phyloP scores from a whole-genome alignment of 2,797 vertebrate species.

The Saguinus oedipus region DNA sequence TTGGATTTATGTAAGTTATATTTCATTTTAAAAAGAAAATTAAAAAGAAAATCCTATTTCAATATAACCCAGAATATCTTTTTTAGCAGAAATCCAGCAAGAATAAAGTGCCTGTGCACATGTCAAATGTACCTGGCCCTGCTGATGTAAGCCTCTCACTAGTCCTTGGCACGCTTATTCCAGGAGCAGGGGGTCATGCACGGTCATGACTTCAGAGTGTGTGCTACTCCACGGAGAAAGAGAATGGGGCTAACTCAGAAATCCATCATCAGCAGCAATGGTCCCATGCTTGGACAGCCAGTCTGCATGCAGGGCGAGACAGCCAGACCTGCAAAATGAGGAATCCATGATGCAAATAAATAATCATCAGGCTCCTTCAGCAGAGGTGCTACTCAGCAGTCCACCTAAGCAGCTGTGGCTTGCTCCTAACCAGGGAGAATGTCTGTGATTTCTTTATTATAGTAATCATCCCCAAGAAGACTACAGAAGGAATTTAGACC shows the following conservation, averaged over 20 bases:
- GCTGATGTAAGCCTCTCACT: background rate
- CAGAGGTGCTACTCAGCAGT: conserved; percentile 76
- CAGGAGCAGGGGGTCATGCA: background rate
- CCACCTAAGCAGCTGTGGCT: conserved; percentile 78
- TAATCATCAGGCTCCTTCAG: conserved; percentile 77
- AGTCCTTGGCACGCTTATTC: background rate
- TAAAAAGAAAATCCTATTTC: background rate
- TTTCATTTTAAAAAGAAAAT: conserved; percentile 2
- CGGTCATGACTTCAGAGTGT: background rate
- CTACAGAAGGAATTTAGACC: conserved; percentile 52
- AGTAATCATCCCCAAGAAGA: conserved; percentile 72
- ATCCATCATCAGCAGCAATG: conserved; percentile 68
- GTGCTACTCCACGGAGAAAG: conserved; percentile 39
- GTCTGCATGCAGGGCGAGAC: conserved; percentile 70
- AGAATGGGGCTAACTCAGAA: conserved; percentile 70
- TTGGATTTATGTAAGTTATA: background rate
- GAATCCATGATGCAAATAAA: conserved; percentile 76
- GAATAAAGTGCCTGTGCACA: background rate
- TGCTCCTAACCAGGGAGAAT: conserved; percentile 73
- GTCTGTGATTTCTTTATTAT: conserved; percentile 76
- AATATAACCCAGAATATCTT: background rate
- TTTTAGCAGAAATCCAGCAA: conserved; percentile 43
- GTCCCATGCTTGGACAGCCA: conserved; percentile 59
- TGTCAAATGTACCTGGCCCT: background rate
- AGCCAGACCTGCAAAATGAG: conserved; percentile 76